Conservation (phyloP, 2,113 vertebrate species). For the Procavia capensis region DNA sequence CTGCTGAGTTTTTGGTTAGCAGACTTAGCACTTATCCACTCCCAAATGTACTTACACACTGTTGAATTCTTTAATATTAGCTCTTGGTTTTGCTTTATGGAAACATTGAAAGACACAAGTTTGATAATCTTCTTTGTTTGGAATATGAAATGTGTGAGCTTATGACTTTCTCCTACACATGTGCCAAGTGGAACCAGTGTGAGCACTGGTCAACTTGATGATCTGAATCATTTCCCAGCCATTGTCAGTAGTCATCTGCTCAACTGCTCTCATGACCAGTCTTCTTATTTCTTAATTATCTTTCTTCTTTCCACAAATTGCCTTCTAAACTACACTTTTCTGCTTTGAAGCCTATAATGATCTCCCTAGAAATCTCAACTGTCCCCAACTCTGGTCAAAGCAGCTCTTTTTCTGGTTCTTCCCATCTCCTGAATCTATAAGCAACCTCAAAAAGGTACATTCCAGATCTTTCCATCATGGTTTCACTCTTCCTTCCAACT, state of each 20-base stretch:
- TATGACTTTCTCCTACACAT: background rate
- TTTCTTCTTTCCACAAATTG: background rate
- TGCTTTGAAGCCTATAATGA: background rate
- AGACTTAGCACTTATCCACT: no score
- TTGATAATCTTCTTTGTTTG: background rate
- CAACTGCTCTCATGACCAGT: background rate
- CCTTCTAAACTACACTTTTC: background rate
- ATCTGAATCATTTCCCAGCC: background rate
- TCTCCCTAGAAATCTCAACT: background rate
- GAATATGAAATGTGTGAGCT: background rate
- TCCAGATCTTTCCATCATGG: background rate
- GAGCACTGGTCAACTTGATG: background rate
- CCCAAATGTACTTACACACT: background rate
- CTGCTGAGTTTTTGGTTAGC: no score
- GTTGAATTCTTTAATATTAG: background rate
- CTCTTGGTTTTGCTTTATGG: constrained; percentile 1
- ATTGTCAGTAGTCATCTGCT: background rate
- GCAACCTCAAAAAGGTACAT: background rate
- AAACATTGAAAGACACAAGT: background rate
- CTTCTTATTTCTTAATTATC: background rate
- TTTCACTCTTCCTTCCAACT: background rate
- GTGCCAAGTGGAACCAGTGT: background rate
- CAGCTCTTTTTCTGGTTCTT: background rate
- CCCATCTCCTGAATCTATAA: background rate
- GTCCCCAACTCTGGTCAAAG: background rate